Evolutionary conservation across 1,140 invertebrate species (phyloP).

Genomic region (Drosophila sulfurigaster): DNA sequence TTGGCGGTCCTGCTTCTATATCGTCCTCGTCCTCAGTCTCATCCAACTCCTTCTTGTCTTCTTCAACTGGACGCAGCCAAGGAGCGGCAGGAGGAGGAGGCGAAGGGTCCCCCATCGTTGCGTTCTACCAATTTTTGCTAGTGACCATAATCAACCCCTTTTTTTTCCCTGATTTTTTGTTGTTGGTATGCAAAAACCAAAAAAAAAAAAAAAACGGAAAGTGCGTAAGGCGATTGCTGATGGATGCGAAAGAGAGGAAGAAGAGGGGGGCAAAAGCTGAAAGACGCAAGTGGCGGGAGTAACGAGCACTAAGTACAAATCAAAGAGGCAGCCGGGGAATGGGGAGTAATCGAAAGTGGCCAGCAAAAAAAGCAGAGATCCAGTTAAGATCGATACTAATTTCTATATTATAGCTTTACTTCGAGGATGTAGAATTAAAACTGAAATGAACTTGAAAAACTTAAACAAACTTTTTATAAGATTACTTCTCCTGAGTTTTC

Average conservation of each 20-base stretch:
- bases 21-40: background rate
- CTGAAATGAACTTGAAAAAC: too few species aligned
- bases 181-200: constrained; percentile 61
- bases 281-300: background rate
- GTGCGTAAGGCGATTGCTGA: constrained; percentile 60
- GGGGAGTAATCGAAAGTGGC: too few species aligned
- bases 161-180: constrained; percentile 50
- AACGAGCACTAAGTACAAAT: constrained; percentile 41
- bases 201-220: constrained; percentile 15
- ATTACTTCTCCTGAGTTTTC: too few species aligned
- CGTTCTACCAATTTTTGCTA: constrained; percentile 76
- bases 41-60: background rate
- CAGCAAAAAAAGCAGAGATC: background rate
- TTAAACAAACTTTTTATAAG: too few species aligned
- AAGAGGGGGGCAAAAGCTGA: background rate
- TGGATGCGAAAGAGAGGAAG: constrained; percentile 4
- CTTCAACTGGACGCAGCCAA: constrained; percentile 51
- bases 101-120: background rate
- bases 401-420: too few species aligned
- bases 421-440: too few species aligned
- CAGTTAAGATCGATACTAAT: too few species aligned
- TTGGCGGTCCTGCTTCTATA: constrained; percentile 28
- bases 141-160: constrained; percentile 83
- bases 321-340: constrained; percentile 12
- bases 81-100: background rate